Evolutionary conservation across 2,113 vertebrate species (phyloP).

Genomic region (Paralichthys olivaceus): DNA sequence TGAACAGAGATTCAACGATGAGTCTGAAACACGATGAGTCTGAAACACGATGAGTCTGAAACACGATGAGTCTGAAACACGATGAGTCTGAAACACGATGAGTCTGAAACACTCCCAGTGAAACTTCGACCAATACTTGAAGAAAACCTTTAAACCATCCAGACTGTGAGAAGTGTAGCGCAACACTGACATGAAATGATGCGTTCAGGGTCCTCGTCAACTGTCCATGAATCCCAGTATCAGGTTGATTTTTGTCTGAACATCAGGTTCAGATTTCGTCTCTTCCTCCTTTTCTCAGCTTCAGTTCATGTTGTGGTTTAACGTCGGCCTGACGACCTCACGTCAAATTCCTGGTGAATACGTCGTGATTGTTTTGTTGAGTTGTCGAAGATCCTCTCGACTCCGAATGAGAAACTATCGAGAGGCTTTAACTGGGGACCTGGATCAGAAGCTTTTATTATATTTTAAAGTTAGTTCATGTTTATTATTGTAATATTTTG

Average conservation of each 20-base stretch:
- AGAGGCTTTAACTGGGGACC: background rate
- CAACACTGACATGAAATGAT: constrained; percentile 41
- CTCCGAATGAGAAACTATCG: background rate
- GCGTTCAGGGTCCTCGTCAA: background rate
- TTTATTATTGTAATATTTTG: constrained; percentile 35
- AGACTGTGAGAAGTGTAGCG: constrained; percentile 35
- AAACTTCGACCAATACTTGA: constrained; percentile 30
- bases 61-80: no score
- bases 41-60: no score
- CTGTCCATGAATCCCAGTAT: background rate
- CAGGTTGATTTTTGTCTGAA: no score
- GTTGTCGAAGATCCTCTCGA: background rate
- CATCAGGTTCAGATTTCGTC: no score
- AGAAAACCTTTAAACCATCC: constrained; percentile 13
- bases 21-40: constrained; percentile 23
- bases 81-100: no score
- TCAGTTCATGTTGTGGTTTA: no score
- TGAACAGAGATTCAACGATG: background rate
- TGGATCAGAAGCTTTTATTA: constrained; percentile 17
- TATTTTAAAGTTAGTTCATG: constrained; percentile 25
- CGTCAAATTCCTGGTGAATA: background rate
- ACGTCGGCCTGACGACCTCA: background rate
- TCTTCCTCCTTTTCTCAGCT: no score
- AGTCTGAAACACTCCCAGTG: constrained; percentile 15
- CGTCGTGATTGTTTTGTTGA: background rate